A percentile compares a stretch with the other conserved stretches of the same genome.
phyloP scores from a whole-genome alignment of 2,797 vertebrate genomes.

The Sylvia borin region DNA sequence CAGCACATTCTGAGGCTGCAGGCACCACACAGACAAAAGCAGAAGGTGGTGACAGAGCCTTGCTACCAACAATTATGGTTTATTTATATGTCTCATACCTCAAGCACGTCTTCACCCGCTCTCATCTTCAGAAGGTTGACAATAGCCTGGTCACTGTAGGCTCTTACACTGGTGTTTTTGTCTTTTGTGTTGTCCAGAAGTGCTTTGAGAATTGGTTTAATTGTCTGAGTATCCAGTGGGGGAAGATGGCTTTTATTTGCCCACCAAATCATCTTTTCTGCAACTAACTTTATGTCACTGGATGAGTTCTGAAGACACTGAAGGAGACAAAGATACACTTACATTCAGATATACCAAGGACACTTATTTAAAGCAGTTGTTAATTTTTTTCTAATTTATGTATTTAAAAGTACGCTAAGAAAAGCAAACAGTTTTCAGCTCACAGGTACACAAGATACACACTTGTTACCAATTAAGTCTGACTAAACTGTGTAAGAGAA shows the following conservation, averaged over 20 bases:
- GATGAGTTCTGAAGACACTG: slow-evolving; percentile 94
- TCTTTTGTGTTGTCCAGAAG: slow-evolving; percentile 98
- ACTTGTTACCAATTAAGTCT: neutral
- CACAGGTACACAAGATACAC: neutral
- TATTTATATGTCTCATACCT: slow-evolving; percentile 75
- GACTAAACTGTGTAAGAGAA: neutral
- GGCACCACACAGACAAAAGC: neutral
- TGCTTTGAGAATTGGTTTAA: slow-evolving; percentile 94
- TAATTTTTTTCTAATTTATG: neutral
- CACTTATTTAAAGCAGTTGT: neutral
- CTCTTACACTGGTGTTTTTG: slow-evolving; percentile 95
- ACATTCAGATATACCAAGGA: neutral
- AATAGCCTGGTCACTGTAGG: slow-evolving; percentile 95
- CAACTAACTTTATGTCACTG: slow-evolving; percentile 93
- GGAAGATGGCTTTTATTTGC: slow-evolving; percentile 87
- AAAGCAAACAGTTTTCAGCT: neutral
- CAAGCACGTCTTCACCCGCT: slow-evolving; percentile 87
- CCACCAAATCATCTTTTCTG: slow-evolving; percentile 98
- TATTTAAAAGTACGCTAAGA: neutral
- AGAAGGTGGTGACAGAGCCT: neutral
- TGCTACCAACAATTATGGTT: rapidly evolving
- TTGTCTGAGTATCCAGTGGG: slow-evolving; percentile 81
- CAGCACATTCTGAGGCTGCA: neutral
- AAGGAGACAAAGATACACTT: neutral
- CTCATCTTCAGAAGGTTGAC: slow-evolving; percentile 91